Evolutionary conservation across 2,888 invertebrate species (phyloP), one percentile per base, ranked within the genome.

Genomic region (Rutpela maculata): DNA sequence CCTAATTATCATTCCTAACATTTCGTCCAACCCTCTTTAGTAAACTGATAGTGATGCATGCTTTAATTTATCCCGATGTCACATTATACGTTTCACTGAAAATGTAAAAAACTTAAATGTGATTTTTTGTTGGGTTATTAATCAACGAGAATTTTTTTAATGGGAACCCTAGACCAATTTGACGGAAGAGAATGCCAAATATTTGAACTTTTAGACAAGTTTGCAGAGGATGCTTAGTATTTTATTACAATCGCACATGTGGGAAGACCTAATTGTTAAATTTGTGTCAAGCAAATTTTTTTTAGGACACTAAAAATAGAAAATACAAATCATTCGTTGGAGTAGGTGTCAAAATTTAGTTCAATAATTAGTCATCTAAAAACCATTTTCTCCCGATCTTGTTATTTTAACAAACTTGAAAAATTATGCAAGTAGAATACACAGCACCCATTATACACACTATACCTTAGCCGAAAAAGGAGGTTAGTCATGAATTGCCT

Each of bases 151-250:
- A 22, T n/a, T 68, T 55, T 15, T 50, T 56, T 22, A 68, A 22
- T 50, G 17, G n/a, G 55, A 3, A 17, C 56, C 12, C 19, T 26
- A 50, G 56, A n/a, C 22, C 55, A 26, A 68, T 55, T 68, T 68
- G 26, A 18, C 66, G 12, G 56, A 15, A 26, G 56, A 22, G 19
- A 26, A 19, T 31, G 9, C 17, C n/a, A 68, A 26, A 22, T n/a
- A 26, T 26, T 59, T 59, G n/a, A 17, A 69, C 57, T 31, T 35
- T 19, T 19, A 18, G 38, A 69, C 31, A 35, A 69, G 59, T 56
- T 69, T 35, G 69, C 35, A 35, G 31, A 59, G 59, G 38, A 59
- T n/a, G 38, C 38, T 59, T 17, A 38, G 59, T 69, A 18, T 69
- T 57, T 38, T 35, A 0, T 69, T 69, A 35, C 18, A 31, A 3